Evolutionary conservation across 2,888 invertebrate species (phyloP).

Genomic region (Callosobruchus maculatus): DNA sequence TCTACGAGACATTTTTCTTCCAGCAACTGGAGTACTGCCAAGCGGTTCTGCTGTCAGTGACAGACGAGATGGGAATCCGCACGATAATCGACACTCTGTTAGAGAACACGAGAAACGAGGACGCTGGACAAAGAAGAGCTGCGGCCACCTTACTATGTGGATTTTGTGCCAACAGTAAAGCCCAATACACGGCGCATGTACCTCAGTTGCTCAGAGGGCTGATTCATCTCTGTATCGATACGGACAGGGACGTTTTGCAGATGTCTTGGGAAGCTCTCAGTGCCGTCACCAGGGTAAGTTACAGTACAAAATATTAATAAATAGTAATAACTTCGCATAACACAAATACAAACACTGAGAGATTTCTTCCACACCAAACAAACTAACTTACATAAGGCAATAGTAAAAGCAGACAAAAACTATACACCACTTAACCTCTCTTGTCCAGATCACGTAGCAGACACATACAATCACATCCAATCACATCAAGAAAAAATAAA

Average conservation of each 20-base stretch:
- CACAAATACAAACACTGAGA: no score
- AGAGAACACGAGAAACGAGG: slow-evolving; percentile 66
- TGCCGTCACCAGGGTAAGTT: slow-evolving; percentile 74
- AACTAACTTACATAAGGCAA: no score
- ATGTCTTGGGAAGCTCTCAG: slow-evolving; percentile 90
- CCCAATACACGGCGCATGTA: slow-evolving; percentile 83
- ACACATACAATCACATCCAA: no score
- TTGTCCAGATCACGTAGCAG: no score
- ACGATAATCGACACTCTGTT: slow-evolving; percentile 84
- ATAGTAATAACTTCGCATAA: no score
- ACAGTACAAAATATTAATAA: no score
- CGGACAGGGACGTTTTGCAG: slow-evolving; percentile 75
- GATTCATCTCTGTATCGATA: slow-evolving; percentile 78
- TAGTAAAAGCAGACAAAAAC: no score
- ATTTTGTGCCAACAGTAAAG: slow-evolving; percentile 86
- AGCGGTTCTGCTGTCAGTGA: slow-evolving; percentile 86
- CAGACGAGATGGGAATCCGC: slow-evolving; percentile 82
- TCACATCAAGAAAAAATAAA: no score
- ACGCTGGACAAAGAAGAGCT: slow-evolving; percentile 66
- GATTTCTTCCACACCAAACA: no score
- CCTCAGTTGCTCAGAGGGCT: slow-evolving; percentile 85
- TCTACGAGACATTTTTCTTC: neutral
- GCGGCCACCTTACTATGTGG: slow-evolving; percentile 84
- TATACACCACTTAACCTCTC: no score
- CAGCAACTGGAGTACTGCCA: slow-evolving; percentile 89